phyloP scores from a whole-genome alignment of 2,113 vertebrate species.

The Tauraco erythrolophus region DNA sequence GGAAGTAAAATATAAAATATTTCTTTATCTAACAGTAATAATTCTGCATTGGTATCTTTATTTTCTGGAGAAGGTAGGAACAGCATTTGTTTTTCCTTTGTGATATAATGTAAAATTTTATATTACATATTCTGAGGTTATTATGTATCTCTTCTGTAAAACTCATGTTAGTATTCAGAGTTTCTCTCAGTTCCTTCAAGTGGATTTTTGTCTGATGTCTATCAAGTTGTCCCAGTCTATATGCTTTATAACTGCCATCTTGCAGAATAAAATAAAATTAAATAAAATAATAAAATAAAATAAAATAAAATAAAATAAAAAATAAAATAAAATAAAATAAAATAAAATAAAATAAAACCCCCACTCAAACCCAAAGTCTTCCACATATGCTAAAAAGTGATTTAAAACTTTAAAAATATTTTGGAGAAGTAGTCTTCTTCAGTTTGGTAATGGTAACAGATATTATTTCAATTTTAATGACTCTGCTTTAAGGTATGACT shows the following conservation, averaged over 20 bases:
- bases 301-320: background rate
- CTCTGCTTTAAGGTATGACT: background rate
- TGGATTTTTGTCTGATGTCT: background rate
- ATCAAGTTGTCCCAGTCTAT: background rate
- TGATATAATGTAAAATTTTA: background rate
- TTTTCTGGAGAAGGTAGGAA: background rate
- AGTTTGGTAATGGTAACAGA: background rate
- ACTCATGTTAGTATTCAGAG: background rate
- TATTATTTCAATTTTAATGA: background rate
- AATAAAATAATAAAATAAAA: background rate
- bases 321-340: too few relatives aligned
- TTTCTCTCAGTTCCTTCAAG: background rate
- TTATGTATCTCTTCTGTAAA: background rate
- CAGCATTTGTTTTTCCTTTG: rapidly evolving
- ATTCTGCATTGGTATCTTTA: background rate
- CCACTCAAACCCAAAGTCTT: too few relatives aligned
- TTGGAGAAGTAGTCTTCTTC: background rate
- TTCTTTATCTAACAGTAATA: background rate
- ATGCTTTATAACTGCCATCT: background rate
- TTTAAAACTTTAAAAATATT: background rate
- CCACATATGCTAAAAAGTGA: background rate
- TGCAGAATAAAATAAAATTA: background rate
- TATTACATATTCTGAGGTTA: background rate
- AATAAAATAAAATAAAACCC: too few relatives aligned
- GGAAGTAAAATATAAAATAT: background rate